A percentile compares a stretch with the other conserved stretches of the same genome.
Conservation (phyloP, 92 coral and sea anemone species). For the Plumapathes pennacea region DNA sequence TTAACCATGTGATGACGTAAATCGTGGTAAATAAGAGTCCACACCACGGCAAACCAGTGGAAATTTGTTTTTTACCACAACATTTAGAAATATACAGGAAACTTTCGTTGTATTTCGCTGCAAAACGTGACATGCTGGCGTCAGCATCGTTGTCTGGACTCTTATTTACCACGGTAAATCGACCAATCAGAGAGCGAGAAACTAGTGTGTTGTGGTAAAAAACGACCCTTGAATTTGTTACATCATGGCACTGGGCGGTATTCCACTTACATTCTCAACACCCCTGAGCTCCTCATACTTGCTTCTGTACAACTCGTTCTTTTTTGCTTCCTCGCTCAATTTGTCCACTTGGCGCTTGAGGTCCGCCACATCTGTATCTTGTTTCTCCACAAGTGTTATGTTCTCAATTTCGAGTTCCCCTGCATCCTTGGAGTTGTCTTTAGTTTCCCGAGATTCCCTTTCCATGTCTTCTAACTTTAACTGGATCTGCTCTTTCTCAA, state of each 20-base stretch:
- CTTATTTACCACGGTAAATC: no score
- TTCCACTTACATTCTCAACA: conserved; percentile 63
- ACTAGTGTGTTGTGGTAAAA: no score
- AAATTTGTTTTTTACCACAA: no score
- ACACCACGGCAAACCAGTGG: no score
- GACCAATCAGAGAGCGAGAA: no score
- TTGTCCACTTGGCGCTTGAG: conserved; percentile 42
- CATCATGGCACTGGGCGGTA: neutral
- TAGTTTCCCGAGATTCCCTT: conserved; percentile 8
- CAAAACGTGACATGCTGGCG: no score
- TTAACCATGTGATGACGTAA: no score
- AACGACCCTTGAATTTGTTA: neutral
- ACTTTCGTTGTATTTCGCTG: no score
- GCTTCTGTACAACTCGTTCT: conserved; percentile 53
- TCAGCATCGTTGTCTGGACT: no score
- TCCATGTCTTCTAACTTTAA: conserved; percentile 55
- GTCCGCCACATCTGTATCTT: conserved; percentile 59
- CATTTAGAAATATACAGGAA: no score
- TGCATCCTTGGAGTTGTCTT: conserved; percentile 34
- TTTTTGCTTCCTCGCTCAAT: conserved; percentile 53
- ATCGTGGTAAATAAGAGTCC: no score
- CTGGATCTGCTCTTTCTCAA: conserved; percentile 63
- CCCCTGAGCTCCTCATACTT: conserved; percentile 45
- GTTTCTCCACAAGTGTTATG: conserved; percentile 50
- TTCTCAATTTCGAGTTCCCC: conserved; percentile 65